Percentiles rank a stretch among this genome's conserved stretches.
Conservation (phyloP, 2,797 vertebrate species). For the Pelochelys cantorii region DNA sequence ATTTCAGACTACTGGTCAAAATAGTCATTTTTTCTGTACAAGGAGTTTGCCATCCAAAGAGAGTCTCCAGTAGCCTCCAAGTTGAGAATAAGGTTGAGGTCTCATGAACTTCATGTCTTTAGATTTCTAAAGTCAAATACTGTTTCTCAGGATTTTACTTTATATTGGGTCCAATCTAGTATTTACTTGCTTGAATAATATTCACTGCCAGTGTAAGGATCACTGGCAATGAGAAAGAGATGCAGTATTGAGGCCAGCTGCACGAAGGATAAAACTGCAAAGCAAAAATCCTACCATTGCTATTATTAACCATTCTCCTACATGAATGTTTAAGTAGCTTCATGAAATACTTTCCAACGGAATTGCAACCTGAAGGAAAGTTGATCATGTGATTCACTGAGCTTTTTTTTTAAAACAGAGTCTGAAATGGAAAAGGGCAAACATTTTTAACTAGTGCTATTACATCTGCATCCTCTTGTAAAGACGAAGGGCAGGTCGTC, state of each 20-base stretch:
- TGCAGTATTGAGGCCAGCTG: not conserved
- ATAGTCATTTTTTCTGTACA: slow-evolving; percentile 77
- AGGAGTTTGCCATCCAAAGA: slow-evolving; percentile 71
- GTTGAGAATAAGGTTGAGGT: slow-evolving; percentile 49
- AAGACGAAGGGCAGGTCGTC: not conserved
- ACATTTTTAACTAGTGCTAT: not conserved
- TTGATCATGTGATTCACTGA: not conserved
- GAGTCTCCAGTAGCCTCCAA: slow-evolving; percentile 23
- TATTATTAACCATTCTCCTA: rapidly evolving
- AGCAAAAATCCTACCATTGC: not conserved
- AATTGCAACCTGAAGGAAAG: not conserved
- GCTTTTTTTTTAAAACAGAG: not conserved
- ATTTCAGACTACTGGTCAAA: slow-evolving; percentile 79
- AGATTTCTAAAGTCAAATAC: slow-evolving; percentile 57
- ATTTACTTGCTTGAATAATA: slow-evolving; percentile 12
- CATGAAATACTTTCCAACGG: rapidly evolving
- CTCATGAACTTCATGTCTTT: slow-evolving; percentile 36
- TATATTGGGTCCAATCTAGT: slow-evolving; percentile 33
- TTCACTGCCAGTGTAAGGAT: slow-evolving; percentile 22
- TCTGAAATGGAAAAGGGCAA: not conserved
- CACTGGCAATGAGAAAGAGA: not conserved
- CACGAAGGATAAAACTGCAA: not conserved
- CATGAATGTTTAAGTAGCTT: not conserved
- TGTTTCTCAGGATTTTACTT: not conserved
- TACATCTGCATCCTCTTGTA: not conserved